phyloP scores from a whole-genome alignment of 2,888 invertebrate genomes.

The Agonopterix heracliana region DNA sequence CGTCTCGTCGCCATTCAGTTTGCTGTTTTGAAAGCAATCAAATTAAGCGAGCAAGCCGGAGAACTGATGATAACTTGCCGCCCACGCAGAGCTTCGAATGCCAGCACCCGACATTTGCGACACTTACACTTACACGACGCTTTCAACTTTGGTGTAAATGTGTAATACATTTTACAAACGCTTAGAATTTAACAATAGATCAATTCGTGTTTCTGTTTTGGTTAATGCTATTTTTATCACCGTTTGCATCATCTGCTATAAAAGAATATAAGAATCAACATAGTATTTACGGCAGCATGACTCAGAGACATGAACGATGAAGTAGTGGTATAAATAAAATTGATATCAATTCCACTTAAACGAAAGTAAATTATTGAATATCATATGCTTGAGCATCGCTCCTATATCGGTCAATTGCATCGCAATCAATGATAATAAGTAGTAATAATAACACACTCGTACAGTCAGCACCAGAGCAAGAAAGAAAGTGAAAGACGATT shows the following conservation, averaged over 20 bases:
- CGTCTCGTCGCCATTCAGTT: constrained; percentile 57
- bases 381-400: not conserved
- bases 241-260: no score
- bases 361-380: not conserved
- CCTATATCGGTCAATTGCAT: constrained; percentile 13
- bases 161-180: no score
- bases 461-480: no score
- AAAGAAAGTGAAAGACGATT: no score
- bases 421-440: constrained; percentile 9
- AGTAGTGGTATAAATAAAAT: constrained; percentile 6
- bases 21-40: constrained; percentile 53
- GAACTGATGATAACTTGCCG: constrained; percentile 20
- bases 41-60: constrained; percentile 31
- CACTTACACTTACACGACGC: not conserved
- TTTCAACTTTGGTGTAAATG: no score
- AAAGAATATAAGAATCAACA: not conserved
- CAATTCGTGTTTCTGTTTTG: not conserved
- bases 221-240: not conserved
- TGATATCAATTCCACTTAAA: constrained; percentile 5
- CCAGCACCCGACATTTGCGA: not conserved
- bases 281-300: constrained; percentile 2
- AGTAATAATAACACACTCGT: no score
- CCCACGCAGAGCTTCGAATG: constrained; percentile 14
- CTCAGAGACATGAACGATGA: not conserved
- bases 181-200: not conserved